Evolutionary conservation across 2,888 invertebrate genomes (phyloP), one percentile per base, ranked within the genome.

Genomic region (Barypeithes pellucidus): DNA sequence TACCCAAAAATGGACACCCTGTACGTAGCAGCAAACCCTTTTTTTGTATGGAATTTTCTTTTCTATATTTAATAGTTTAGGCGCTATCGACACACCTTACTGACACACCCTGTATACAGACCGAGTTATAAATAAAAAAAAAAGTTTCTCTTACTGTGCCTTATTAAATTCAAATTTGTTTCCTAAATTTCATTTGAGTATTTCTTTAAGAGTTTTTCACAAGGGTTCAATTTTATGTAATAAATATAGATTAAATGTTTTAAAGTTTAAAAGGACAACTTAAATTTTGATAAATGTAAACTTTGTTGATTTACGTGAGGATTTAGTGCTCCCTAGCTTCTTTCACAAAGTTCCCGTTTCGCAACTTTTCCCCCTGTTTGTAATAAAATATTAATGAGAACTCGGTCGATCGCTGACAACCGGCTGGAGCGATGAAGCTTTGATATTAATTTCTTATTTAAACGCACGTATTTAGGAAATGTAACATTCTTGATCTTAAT

Each of bases 381-480:
- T 47, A 47, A 47, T 47, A 47, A 47, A 20, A 47, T 47, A 18
- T 47, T 47, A 47, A 47, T 47, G 47, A 47, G 20, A 20, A 47
- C 47, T 18, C 18, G 47, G 47, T 47, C 47, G 18, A 47, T 47
- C 9, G 47, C 47, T 47, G 47, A 47, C 47, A 47, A n/a, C 47
- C 47, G 20, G 47, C 20, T 3, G 18, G 3, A 47, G 47, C 47
- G 47, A 47, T 47, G 47, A 47, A 47, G 8, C 8, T 20, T 20
- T 45, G 16, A 20, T 20, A 20, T 47, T 20, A 11, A 7, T 47
- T 47, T 47, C 47, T 20, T 47, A 20, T 47, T 47, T 47, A 9
- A 3, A 11, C 18, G 20, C 47, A 47, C 20, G 20, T 11, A 16
- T 43, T 43, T 8, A 1, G 16, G 16, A 3, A 43, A 43, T 3